phyloP scores from a whole-genome alignment of 2,888 invertebrate genomes.

The Protonemura montana region DNA sequence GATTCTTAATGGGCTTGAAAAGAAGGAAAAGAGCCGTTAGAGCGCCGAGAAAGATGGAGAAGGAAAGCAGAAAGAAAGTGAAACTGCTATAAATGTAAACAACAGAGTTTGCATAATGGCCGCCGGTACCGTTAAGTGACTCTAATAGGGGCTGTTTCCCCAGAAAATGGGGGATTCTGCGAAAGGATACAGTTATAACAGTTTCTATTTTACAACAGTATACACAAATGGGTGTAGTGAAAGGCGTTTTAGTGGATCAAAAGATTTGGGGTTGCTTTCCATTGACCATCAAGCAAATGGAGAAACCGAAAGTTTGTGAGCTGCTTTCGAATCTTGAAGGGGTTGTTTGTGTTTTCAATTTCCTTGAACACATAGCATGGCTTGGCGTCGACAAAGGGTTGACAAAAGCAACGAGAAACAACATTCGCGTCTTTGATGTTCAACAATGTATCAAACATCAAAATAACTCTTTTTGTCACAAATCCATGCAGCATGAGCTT shows the following conservation, averaged over 20 bases:
- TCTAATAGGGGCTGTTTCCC: neutral
- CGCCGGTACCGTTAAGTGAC: neutral
- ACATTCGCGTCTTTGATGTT: neutral
- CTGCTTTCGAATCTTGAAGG: conserved; percentile 21
- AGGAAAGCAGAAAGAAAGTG: conserved; percentile 7
- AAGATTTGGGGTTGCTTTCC: neutral
- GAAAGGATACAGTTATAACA: neutral
- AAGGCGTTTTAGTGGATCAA: neutral
- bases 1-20: neutral
- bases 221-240: neutral
- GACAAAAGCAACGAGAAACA: conserved; percentile 21
- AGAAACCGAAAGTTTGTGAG: conserved; percentile 10
- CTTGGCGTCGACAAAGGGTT: neutral
- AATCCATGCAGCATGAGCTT: neutral
- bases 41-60: neutral
- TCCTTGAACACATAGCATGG: neutral
- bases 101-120: neutral
- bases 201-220: neutral
- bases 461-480: conserved; percentile 15
- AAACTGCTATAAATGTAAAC: neutral
- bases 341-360: conserved; percentile 27
- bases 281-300: neutral
- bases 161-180: neutral
- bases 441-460: conserved; percentile 5
- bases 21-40: neutral